Conservation (phyloP, 1,140 invertebrate species). For the Drosophila subpulchrella region DNA sequence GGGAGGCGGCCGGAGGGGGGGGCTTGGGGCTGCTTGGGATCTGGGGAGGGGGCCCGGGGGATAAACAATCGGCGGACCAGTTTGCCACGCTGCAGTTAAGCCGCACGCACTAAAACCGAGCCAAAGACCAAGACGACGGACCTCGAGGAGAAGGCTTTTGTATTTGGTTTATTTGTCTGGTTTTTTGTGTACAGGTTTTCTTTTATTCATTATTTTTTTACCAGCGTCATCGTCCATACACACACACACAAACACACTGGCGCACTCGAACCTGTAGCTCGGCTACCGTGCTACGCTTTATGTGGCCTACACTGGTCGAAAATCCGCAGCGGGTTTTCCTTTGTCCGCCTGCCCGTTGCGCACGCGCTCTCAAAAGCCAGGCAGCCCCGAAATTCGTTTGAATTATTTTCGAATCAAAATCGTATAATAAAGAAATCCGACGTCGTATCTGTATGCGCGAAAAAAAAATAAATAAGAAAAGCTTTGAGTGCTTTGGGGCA, state of each 20-base stretch:
- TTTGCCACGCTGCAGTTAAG: slow-evolving; percentile 75
- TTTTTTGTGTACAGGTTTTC: slow-evolving; percentile 78
- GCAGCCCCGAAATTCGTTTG: slow-evolving; percentile 22
- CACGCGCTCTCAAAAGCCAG: slow-evolving; percentile 36
- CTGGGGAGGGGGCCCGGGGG: not conserved
- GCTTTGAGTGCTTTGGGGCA: slow-evolving; percentile 58
- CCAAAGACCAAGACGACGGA: slow-evolving; percentile 44
- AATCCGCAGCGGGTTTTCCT: slow-evolving; percentile 22
- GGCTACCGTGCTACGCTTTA: slow-evolving; percentile 77
- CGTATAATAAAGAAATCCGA: slow-evolving; percentile 60
- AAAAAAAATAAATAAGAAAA: slow-evolving; percentile 63
- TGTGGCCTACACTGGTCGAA: slow-evolving; percentile 61
- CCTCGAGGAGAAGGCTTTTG: slow-evolving; percentile 61
- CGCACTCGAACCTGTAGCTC: slow-evolving; percentile 36
- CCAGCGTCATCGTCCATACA: slow-evolving; percentile 69
- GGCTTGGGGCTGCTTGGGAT: not conserved
- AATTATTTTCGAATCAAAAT: slow-evolving; percentile 57
- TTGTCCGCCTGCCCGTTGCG: slow-evolving; percentile 33
- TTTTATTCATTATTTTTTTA: slow-evolving; percentile 83
- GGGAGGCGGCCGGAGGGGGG: not conserved
- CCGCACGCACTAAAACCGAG: slow-evolving; percentile 69
- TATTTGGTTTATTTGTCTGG: slow-evolving; percentile 71
- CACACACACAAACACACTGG: slow-evolving; percentile 29
- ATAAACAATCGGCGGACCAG: slow-evolving; percentile 50
- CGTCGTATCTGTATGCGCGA: slow-evolving; percentile 24